A percentile compares a stretch with the other conserved stretches of the same genome.
Evolutionary conservation across 2,113 vertebrate species (phyloP).

Genomic region (Notechis scutatus): DNA sequence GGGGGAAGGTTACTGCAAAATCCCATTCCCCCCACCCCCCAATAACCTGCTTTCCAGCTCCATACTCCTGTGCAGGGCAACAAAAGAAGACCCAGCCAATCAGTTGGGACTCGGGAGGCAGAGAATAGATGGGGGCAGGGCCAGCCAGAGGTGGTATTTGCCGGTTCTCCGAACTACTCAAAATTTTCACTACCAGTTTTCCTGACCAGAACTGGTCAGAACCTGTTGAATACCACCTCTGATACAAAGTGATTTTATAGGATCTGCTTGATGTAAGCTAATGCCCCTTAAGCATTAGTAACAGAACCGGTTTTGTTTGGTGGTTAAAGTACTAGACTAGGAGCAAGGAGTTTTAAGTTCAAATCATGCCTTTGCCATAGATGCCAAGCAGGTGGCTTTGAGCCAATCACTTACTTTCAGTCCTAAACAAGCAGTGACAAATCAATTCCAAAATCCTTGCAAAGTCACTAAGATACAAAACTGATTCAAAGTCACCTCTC

Average conservation of each 20-base stretch:
- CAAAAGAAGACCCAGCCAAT: too few species aligned
- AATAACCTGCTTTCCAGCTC: too few species aligned
- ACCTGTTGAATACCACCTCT: too few species aligned
- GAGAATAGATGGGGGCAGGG: too few species aligned
- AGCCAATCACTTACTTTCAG: background rate
- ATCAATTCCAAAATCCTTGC: background rate
- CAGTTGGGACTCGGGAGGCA: too few species aligned
- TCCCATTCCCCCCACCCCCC: too few species aligned
- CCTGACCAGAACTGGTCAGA: too few species aligned
- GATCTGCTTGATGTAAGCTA: background rate
- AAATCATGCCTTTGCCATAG: background rate
- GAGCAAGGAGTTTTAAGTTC: background rate
- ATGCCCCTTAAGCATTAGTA: background rate
- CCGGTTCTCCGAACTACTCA: too few species aligned
- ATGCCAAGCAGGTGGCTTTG: background rate
- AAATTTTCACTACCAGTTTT: too few species aligned
- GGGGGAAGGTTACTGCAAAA: too few species aligned
- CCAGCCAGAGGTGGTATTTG: too few species aligned
- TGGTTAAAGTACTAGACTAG: background rate
- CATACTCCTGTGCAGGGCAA: too few species aligned
- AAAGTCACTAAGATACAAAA: background rate
- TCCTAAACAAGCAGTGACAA: background rate
- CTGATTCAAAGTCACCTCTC: background rate
- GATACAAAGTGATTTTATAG: background rate
- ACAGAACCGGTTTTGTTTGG: background rate